Evolutionary conservation across 2,113 vertebrate genomes (phyloP), one percentile per base, ranked within the genome.

Genomic region (Nannospalax galili): DNA sequence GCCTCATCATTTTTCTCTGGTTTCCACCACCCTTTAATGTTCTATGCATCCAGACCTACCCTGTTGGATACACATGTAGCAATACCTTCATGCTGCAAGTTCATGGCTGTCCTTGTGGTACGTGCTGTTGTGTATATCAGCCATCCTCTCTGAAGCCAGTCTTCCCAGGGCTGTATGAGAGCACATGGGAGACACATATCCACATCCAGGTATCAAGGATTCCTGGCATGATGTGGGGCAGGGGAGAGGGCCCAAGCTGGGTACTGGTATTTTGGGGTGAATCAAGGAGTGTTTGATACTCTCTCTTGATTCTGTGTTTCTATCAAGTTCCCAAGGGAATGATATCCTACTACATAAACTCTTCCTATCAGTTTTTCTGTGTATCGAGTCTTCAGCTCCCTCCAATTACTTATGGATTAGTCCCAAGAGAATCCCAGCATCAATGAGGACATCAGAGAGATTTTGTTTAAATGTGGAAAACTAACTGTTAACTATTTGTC

Each of bases 351-450:
- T 72, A 0, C 2, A 77, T 85, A 92, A 37, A 48, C 28, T 45
- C 81, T 0, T 88, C 96, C 86, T 72, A 48, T 92, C 89, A 48
- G 3, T 92, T 65, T 70, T 14, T 80, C 60, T 75, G 26, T 84
- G 60, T 93, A 91, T 87, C 95, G 82, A 96, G 87, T 93, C 88
- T 45, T 45, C 75, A 16, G 69, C 92, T 95, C 72, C 80, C 92
- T 95, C 72, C 80, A 82, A 92, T 96, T 88, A 86, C 82, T 92
- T 97, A 95, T 69, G 28, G 70, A 91, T 64, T 88, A 62, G 60
- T 81, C 75, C 32, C 58, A 37, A 62, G 91, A 93, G 42, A 78
- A 73, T n/a, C 48, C 30, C 62, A 85, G 14, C 73, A 28, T 69
- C 37, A 22, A 37, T 30, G 26, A n/a, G 79, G 30, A 19, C 45